Conservation (phyloP, 2,797 vertebrate genomes). For the Synanceia verrucosa region DNA sequence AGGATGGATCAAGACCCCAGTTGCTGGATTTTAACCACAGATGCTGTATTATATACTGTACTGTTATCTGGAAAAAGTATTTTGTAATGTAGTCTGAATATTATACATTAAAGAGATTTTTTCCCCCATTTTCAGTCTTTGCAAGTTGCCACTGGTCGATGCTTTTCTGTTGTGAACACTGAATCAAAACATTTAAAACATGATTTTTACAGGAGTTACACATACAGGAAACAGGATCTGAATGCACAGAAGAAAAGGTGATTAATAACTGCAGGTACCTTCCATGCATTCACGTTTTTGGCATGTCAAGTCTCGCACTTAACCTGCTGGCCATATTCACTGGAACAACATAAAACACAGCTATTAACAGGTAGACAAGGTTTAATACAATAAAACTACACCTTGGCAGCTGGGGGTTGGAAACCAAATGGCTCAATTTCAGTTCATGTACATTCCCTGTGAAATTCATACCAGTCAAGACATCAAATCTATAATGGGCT, state of each 20-base stretch:
- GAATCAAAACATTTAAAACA: background rate
- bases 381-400: conserved; percentile 40
- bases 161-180: background rate
- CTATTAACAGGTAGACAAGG: background rate
- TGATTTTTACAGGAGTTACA: no score
- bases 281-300: conserved; percentile 33
- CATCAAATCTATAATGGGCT: background rate
- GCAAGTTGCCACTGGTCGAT: background rate
- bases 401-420: conserved; percentile 20
- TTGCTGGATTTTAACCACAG: conserved; percentile 1
- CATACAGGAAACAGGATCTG: background rate
- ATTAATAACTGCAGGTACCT: background rate
- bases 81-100: conserved; percentile 48
- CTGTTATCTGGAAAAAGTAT: conserved; percentile 21
- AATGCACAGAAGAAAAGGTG: background rate
- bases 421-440: conserved; percentile 43
- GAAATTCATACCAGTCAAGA: conserved; percentile 14
- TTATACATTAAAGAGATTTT: conserved; percentile 63
- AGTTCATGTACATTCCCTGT: conserved; percentile 22
- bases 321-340: background rate
- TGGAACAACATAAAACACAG: conserved; percentile 14
- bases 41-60: background rate
- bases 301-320: conserved; percentile 25
- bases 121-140: conserved; percentile 20
- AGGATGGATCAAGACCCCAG: conserved; percentile 24